These are phyloP conservation scores for Sebastes kiyomatsui DNA, from an alignment of 2,797 vertebrate species.

Conservation along the genomic window DNA sequence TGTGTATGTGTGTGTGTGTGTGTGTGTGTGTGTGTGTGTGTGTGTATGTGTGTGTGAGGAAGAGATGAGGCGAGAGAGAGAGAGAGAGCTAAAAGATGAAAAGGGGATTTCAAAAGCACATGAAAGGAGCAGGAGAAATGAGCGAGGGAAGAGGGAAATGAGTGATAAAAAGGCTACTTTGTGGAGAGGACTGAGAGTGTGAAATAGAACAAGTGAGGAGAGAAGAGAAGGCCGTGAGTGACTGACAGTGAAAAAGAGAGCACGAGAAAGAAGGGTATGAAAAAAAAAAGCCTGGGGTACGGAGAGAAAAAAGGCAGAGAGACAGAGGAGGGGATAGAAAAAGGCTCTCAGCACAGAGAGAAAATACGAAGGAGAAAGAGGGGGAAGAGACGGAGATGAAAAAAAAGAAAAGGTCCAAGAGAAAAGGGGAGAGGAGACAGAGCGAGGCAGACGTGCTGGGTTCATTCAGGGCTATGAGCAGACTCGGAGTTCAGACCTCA, in stretches of 20 bases:
- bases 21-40: background rate
- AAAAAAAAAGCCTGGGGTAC: slow-evolving; percentile 55
- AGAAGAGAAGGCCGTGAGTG: slow-evolving; percentile 72
- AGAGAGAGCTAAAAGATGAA: slow-evolving; percentile 71
- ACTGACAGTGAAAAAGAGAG: slow-evolving; percentile 72
- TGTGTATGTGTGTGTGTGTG: slow-evolving; percentile 39
- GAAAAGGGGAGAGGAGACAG: slow-evolving; percentile 46
- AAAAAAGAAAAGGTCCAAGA: slow-evolving; percentile 26
- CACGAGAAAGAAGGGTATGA: slow-evolving; percentile 56
- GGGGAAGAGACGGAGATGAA: slow-evolving; percentile 28
- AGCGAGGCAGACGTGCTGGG: slow-evolving; percentile 63
- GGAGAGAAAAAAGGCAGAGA: slow-evolving; percentile 59
- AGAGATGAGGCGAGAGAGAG: slow-evolving; percentile 36
- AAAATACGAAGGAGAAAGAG: slow-evolving; percentile 43
- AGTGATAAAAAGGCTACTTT: slow-evolving; percentile 82
- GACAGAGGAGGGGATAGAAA: slow-evolving; percentile 62
- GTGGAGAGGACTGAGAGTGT: slow-evolving; percentile 73
- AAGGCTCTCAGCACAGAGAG: slow-evolving; percentile 51
- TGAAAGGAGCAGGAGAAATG: slow-evolving; percentile 81
- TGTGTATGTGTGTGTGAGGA: background rate
- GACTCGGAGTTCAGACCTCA: slow-evolving; percentile 74
- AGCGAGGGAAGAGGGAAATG: slow-evolving; percentile 80
- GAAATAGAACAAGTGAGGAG: slow-evolving; percentile 78
- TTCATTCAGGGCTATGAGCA: slow-evolving; percentile 78
- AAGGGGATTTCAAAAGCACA: slow-evolving; percentile 80